Evolutionary conservation across 1,140 invertebrate species (phyloP), one percentile per base, ranked within the genome.

Genomic region (Portunus trituberculatus): DNA sequence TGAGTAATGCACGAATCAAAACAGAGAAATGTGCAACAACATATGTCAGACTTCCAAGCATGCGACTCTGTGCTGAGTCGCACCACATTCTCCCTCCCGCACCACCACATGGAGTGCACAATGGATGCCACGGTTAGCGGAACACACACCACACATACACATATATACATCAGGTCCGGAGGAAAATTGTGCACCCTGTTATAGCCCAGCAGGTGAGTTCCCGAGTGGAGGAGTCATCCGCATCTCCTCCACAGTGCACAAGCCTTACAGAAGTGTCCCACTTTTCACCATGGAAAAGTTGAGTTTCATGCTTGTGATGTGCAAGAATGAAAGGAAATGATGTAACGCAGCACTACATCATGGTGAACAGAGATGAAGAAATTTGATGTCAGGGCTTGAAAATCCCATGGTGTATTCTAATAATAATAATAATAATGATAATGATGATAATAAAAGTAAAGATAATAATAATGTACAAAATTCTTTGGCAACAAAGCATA

Each of bases 271-370:
- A 93, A 93, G 31, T 46, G 46, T 29, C 16, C 59, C 83, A 52
- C 92, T 93, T 93, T 87, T 93, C 92, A 59, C 92, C 10, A 28
- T 25, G 32, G 84, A 93, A 87, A 93, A 93, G 92, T 67, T 86
- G 92, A 93, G 84, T 86, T 93, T 93, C 92, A 83, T 93, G 92
- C 92, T 93, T 52, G 84, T 32, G 83, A 86, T 32, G 25, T 48
- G 76, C 84, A 93, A 87, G 10, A 28, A 20, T 59, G 92, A 48
- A 84, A 86, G 46, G 92, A 59, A 59, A 59, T 59, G 39, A 39
- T 39, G 39, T 59, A 59, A 59, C 52, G 12, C 52, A 87, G 52
- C 4, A 48, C 39, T 76, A 84, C 28, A 83, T 93, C 45, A 93
- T 28, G 76, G 20, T 45, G 83, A 93, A 76, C 67, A 39, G 83